These are phyloP conservation scores for Mesaphorura yosii DNA, from an alignment of 1,140 invertebrate genomes.

Conservation along the genomic window DNA sequence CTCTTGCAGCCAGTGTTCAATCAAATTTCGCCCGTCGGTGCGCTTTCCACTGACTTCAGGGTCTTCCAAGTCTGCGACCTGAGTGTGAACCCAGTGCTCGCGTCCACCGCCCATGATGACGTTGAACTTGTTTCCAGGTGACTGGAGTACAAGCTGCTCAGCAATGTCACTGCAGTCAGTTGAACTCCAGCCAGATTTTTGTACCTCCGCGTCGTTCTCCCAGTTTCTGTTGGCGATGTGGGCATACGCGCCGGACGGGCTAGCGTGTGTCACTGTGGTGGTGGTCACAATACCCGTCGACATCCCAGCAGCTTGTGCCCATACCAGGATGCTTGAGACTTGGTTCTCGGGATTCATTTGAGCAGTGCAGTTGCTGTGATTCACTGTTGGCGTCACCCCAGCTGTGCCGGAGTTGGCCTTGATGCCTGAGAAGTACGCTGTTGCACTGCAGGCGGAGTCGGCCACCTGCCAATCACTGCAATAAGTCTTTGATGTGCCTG, in stretches of 20 bases:
- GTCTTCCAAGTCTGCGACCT: not conserved
- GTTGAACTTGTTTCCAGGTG: conserved; percentile 33
- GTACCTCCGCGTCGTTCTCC: conserved; percentile 32
- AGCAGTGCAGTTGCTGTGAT: conserved; percentile 18
- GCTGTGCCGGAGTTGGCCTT: conserved; percentile 32
- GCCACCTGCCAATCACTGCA: conserved; percentile 40
- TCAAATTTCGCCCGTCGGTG: conserved; percentile 5
- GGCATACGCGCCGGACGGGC: conserved; percentile 26
- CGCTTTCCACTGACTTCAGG: not conserved
- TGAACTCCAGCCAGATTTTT: conserved; percentile 16
- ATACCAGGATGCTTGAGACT: conserved; percentile 21
- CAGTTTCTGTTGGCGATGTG: conserved; percentile 34
- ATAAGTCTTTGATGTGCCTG: conserved; percentile 46
- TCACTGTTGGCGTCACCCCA: conserved; percentile 26
- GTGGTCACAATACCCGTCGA: conserved; percentile 61
- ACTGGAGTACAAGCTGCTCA: conserved; percentile 32
- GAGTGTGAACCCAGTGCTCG: not conserved
- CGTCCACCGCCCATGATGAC: conserved; percentile 4
- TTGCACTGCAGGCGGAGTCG: conserved; percentile 42
- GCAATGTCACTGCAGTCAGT: conserved; percentile 34
- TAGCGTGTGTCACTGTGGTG: conserved; percentile 63
- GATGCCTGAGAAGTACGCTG: conserved; percentile 41
- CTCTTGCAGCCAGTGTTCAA: not conserved
- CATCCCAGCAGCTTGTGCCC: conserved; percentile 41
- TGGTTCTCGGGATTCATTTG: conserved; percentile 17